Conservation (phyloP, 2,113 vertebrate species). For the Lucifuga dentata region DNA sequence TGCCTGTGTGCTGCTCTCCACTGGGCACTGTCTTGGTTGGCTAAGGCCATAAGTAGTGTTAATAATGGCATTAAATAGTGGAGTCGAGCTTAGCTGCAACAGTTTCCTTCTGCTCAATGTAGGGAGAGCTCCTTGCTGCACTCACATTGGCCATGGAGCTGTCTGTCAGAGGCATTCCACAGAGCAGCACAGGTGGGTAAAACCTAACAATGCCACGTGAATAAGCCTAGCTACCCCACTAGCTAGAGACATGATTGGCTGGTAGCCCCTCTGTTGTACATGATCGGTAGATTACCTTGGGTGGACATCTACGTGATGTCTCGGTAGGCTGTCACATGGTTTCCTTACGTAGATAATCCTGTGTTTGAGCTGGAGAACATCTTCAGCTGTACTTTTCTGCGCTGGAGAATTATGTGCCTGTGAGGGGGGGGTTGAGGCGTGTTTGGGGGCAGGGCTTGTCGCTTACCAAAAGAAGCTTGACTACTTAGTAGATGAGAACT, state of each 20-base stretch:
- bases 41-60: slow-evolving; percentile 78
- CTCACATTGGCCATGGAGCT: slow-evolving; percentile 79
- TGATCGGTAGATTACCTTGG: slow-evolving; percentile 60
- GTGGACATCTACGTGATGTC: slow-evolving; percentile 38
- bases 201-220: slow-evolving; percentile 62
- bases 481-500: slow-evolving; percentile 1
- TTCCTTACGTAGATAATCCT: slow-evolving; percentile 62
- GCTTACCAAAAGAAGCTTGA: slow-evolving; percentile 24
- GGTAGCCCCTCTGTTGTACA: slow-evolving; percentile 21
- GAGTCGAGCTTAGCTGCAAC: slow-evolving; percentile 63
- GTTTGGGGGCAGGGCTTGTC: slow-evolving; percentile 37
- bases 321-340: slow-evolving; percentile 57
- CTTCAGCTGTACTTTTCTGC: slow-evolving; percentile 70
- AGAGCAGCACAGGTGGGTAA: slow-evolving; percentile 80
- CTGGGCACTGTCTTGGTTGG: slow-evolving; percentile 75
- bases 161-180: slow-evolving; percentile 71
- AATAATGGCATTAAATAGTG: slow-evolving; percentile 79
- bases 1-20: slow-evolving; percentile 36
- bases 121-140: slow-evolving; percentile 57
- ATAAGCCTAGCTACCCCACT: slow-evolving; percentile 26
- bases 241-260: slow-evolving; percentile 46
- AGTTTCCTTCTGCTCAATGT: slow-evolving; percentile 68
- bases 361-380: slow-evolving; percentile 49
- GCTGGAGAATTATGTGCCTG: slow-evolving; percentile 61
- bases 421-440: not conserved